Percentiles rank a stretch among this genome's conserved stretches.
Conservation (phyloP, 2,797 vertebrate genomes). For the Cyclura pinguis region DNA sequence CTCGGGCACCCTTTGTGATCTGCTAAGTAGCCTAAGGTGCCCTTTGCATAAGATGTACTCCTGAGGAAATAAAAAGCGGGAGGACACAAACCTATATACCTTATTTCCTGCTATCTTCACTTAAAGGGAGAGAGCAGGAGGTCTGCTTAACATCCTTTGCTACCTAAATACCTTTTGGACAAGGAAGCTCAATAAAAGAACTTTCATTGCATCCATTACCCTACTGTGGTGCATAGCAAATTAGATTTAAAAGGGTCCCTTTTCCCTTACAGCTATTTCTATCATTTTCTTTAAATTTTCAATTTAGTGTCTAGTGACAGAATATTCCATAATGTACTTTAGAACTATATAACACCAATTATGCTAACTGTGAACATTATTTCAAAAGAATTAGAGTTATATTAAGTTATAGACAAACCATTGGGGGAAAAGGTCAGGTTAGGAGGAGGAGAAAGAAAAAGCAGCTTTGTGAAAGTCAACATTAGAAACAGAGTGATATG, state of each 20-base stretch:
- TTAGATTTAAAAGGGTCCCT: slow-evolving; percentile 97
- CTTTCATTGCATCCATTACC: slow-evolving; percentile 91
- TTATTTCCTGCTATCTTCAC: slow-evolving; percentile 88
- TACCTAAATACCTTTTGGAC: slow-evolving; percentile 93
- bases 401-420: slow-evolving; percentile 85
- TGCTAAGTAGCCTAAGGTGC: slow-evolving; percentile 83
- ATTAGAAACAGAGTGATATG: slow-evolving; percentile 69
- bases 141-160: slow-evolving; percentile 86
- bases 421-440: slow-evolving; percentile 80
- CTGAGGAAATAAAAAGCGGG: slow-evolving; percentile 85
- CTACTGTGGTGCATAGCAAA: slow-evolving; percentile 96
- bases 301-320: slow-evolving; percentile 93
- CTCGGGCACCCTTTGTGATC: slow-evolving; percentile 80
- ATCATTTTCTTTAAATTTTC: slow-evolving; percentile 93
- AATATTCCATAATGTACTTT: slow-evolving; percentile 89
- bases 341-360: slow-evolving; percentile 92
- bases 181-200: slow-evolving; percentile 89
- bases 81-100: slow-evolving; percentile 87
- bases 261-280: slow-evolving; percentile 90
- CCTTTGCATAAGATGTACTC: slow-evolving; percentile 84
- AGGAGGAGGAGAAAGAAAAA: slow-evolving; percentile 58
- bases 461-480: slow-evolving; percentile 59
- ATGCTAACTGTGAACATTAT: slow-evolving; percentile 87
- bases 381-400: slow-evolving; percentile 90
- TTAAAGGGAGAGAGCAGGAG: slow-evolving; percentile 82